Conservation (phyloP, 1,140 invertebrate species). For the Phymastichus coffea region DNA sequence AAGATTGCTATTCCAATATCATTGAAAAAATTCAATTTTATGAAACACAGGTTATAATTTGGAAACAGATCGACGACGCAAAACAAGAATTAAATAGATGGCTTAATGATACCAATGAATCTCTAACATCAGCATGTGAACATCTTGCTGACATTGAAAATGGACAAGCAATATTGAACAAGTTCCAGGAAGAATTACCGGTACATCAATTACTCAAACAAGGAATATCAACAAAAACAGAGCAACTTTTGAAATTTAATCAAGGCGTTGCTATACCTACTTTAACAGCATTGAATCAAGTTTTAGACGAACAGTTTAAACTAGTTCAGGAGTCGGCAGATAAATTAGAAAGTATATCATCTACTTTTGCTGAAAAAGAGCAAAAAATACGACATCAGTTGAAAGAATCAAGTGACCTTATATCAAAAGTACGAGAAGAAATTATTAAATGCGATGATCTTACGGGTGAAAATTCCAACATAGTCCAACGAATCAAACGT, state of each 20-base stretch:
- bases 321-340: constrained; percentile 72
- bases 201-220: constrained; percentile 73
- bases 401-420: constrained; percentile 67
- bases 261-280: constrained; percentile 69
- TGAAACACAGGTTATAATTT: constrained; percentile 85
- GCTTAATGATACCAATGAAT: constrained; percentile 77
- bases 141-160: constrained; percentile 78
- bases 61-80: constrained; percentile 86
- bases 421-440: constrained; percentile 78
- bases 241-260: constrained; percentile 79
- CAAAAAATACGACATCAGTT: constrained; percentile 69
- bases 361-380: constrained; percentile 72
- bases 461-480: constrained; percentile 81
- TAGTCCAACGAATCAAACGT: constrained; percentile 75
- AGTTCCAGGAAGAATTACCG: constrained; percentile 85
- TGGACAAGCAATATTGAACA: constrained; percentile 72
- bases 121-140: constrained; percentile 71
- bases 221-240: constrained; percentile 75
- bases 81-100: constrained; percentile 82
- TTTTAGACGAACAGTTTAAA: constrained; percentile 77
- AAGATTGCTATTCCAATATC: constrained; percentile 69
- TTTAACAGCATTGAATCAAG: constrained; percentile 66
- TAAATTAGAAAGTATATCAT: constrained; percentile 72
- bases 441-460: constrained; percentile 90
- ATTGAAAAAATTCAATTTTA: constrained; percentile 73